These are phyloP conservation scores for Eulemur rubriventer DNA, from an alignment of 2,797 vertebrate genomes.

Conservation along the genomic window DNA sequence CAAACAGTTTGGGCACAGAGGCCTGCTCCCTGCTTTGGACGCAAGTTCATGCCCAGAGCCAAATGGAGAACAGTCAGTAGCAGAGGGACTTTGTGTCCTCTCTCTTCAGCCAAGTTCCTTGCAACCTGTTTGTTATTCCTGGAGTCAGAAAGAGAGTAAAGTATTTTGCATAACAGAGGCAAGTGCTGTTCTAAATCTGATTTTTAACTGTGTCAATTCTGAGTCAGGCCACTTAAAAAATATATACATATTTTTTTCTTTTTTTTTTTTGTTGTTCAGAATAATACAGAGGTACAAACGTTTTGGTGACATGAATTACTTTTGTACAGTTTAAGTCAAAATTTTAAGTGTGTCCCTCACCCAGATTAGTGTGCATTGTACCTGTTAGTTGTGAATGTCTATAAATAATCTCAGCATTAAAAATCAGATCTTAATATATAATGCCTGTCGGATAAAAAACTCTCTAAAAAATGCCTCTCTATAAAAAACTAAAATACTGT, in stretches of 20 bases:
- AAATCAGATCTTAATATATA: not conserved
- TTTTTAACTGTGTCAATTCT: not conserved
- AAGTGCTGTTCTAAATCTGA: not conserved
- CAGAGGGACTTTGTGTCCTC: not conserved
- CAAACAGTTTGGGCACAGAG: not conserved
- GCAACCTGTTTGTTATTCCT: not conserved
- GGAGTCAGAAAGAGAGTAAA: not conserved
- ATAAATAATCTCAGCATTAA: not conserved
- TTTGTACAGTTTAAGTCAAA: too few species aligned
- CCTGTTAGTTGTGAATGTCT: too few species aligned
- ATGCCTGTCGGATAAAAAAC: not conserved
- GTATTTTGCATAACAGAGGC: not conserved
- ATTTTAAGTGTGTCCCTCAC: too few species aligned
- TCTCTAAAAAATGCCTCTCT: too few species aligned
- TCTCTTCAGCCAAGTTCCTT: not conserved
- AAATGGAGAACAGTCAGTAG: not conserved
- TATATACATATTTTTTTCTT: not conserved
- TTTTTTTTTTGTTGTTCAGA: too few species aligned
- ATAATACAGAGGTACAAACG: too few species aligned
- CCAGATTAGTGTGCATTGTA: too few species aligned
- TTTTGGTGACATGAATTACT: too few species aligned
- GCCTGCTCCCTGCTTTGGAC: not conserved
- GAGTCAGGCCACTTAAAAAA: not conserved
- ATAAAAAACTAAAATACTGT: not conserved
- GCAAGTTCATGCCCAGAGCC: not conserved